A percentile compares a stretch with the other conserved stretches of the same genome.
These are phyloP conservation scores for Bolinopsis microptera DNA, from an alignment of 37 sponge, comb jelly and placozoan genomes.

Conservation along the genomic window DNA sequence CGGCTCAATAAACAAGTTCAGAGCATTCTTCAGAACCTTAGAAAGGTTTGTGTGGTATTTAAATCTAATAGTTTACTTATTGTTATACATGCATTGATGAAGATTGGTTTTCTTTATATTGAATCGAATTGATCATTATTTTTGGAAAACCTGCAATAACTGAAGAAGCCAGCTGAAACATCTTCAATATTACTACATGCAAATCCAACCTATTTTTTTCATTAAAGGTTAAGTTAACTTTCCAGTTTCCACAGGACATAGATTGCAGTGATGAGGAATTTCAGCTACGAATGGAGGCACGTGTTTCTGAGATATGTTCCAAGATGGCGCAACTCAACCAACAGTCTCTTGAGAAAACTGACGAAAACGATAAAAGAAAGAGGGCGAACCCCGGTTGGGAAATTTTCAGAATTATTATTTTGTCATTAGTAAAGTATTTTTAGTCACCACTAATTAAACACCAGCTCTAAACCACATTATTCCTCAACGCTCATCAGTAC, in stretches of 20 bases:
- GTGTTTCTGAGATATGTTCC: conserved; percentile 43
- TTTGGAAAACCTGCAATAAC: no score
- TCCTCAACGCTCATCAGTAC: no score
- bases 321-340: conserved; percentile 49
- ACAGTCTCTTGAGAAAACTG: neutral
- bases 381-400: neutral
- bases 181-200: no score
- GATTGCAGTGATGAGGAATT: conserved; percentile 51
- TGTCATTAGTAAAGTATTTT: neutral
- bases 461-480: no score
- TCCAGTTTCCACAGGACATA: no score
- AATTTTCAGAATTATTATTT: neutral
- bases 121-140: no score
- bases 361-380: neutral
- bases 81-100: neutral
- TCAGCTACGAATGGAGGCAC: conserved; percentile 18
- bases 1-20: conserved; percentile 48
- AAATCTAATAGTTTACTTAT: neutral
- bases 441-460: no score
- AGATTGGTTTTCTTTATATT: neutral
- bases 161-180: no score
- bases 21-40: conserved; percentile 44
- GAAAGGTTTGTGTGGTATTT: conserved; percentile 7
- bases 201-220: no score
- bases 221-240: no score